Percentiles rank a stretch among this genome's conserved stretches.
phyloP scores from a whole-genome alignment of 2,888 invertebrate genomes.

The Hyles lineata region DNA sequence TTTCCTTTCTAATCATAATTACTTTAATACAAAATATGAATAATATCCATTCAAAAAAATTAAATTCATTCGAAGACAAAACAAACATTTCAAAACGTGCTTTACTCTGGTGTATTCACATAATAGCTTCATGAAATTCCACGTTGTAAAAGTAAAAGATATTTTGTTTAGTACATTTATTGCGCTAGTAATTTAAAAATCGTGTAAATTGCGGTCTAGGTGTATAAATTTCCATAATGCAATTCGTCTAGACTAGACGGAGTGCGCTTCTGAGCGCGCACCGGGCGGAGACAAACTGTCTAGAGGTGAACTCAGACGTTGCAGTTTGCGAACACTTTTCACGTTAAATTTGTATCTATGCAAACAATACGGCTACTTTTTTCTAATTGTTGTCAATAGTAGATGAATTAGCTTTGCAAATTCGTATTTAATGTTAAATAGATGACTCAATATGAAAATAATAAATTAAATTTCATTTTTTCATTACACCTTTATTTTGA shows the following conservation, averaged over 20 bases:
- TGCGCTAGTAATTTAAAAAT: slow-evolving; percentile 4
- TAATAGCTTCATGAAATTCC: not conserved
- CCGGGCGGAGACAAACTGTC: slow-evolving; percentile 61
- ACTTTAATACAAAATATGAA: not conserved
- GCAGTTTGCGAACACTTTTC: slow-evolving; percentile 48
- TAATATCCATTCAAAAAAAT: not conserved
- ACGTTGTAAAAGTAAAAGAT: not conserved
- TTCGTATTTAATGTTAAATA: not conserved
- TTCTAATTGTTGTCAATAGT: not conserved
- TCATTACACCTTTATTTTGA: no score
- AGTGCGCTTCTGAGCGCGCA: slow-evolving; percentile 65
- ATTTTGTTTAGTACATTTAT: slow-evolving; percentile 2
- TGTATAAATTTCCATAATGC: slow-evolving; percentile 79
- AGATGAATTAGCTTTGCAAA: not conserved
- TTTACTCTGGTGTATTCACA: not conserved
- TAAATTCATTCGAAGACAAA: not conserved
- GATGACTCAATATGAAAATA: not conserved
- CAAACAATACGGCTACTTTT: no score
- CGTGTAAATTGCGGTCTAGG: slow-evolving; percentile 43
- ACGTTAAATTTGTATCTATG: not conserved
- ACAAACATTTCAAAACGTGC: not conserved
- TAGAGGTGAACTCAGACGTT: slow-evolving; percentile 73
- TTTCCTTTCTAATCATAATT: not conserved
- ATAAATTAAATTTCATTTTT: no score
- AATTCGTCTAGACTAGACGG: slow-evolving; percentile 81